Evolutionary conservation across 2,888 invertebrate genomes (phyloP).

Genomic region (Penaeus monodon): DNA sequence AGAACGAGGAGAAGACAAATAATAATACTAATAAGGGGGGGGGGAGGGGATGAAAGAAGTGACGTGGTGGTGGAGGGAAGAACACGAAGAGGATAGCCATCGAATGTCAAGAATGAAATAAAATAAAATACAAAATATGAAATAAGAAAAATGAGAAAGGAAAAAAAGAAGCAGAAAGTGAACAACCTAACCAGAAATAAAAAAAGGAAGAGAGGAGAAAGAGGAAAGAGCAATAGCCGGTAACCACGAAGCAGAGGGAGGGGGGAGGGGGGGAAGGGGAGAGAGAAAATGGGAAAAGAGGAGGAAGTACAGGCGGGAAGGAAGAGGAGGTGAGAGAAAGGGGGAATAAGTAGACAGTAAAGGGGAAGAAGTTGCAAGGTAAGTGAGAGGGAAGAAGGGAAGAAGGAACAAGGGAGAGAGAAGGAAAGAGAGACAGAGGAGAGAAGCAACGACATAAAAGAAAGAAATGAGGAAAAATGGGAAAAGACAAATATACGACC

Average conservation of each 20-base stretch:
- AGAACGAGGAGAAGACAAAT: neutral
- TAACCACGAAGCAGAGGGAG: too few relatives aligned
- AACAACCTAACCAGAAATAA: too few relatives aligned
- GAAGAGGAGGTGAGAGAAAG: neutral
- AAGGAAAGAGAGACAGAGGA: neutral
- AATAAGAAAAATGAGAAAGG: too few relatives aligned
- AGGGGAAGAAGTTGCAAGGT: neutral
- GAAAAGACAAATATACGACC: too few relatives aligned
- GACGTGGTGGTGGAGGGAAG: neutral
- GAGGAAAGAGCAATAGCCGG: too few relatives aligned
- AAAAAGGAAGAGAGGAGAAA: neutral
- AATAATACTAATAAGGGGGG: too few relatives aligned
- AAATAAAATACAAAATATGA: too few relatives aligned
- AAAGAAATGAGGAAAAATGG: too few relatives aligned
- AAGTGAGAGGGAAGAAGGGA: neutral
- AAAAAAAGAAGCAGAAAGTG: too few relatives aligned
- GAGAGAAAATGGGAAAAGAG: neutral
- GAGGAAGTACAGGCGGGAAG: neutral
- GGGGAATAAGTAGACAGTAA: neutral
- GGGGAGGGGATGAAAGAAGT: neutral
- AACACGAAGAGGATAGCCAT: neutral
- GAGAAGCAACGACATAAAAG: too few relatives aligned
- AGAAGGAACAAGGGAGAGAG: neutral
- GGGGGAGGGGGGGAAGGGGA: neutral
- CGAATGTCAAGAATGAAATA: too few relatives aligned